Evolutionary conservation across 2,888 invertebrate species (phyloP).

Genomic region (Cephus pygmeus): DNA sequence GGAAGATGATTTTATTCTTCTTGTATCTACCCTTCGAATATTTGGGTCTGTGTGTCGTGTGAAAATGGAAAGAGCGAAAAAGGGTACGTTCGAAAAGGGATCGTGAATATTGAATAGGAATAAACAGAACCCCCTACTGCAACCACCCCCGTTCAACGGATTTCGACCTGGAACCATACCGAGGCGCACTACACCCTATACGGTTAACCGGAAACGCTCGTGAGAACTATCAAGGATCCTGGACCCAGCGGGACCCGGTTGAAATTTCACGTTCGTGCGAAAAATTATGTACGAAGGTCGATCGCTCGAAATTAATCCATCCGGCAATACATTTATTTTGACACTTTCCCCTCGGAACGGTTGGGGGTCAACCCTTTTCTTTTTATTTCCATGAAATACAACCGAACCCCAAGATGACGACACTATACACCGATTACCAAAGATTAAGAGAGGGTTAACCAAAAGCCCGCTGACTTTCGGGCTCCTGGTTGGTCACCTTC

Average conservation of each 20-base stretch:
- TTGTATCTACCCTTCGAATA: conserved; percentile 1
- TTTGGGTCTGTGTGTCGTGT: conserved; percentile 20
- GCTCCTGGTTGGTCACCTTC: not conserved
- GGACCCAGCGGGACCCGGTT: not conserved
- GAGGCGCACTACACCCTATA: not conserved
- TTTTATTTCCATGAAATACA: conserved; percentile 25
- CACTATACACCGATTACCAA: conserved; percentile 26
- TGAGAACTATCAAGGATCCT: conserved; percentile 38
- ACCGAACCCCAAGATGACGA: conserved; percentile 30
- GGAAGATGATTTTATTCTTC: not conserved
- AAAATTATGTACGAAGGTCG: not conserved
- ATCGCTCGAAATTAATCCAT: not conserved
- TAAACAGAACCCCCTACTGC: not conserved
- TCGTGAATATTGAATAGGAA: conserved; percentile 52
- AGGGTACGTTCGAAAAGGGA: conserved; percentile 24
- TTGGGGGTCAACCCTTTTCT: not conserved
- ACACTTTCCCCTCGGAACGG: conserved; percentile 16
- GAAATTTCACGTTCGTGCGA: not conserved
- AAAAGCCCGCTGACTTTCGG: conserved; percentile 1
- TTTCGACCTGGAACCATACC: not conserved
- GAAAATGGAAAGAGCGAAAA: conserved; percentile 30
- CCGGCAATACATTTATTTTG: conserved; percentile 36
- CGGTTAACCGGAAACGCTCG: conserved; percentile 28
- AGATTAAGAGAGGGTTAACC: conserved; percentile 43
- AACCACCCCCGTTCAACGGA: not conserved